Conservation (phyloP, 1,140 invertebrate genomes). For the Eubasilissa regina region DNA sequence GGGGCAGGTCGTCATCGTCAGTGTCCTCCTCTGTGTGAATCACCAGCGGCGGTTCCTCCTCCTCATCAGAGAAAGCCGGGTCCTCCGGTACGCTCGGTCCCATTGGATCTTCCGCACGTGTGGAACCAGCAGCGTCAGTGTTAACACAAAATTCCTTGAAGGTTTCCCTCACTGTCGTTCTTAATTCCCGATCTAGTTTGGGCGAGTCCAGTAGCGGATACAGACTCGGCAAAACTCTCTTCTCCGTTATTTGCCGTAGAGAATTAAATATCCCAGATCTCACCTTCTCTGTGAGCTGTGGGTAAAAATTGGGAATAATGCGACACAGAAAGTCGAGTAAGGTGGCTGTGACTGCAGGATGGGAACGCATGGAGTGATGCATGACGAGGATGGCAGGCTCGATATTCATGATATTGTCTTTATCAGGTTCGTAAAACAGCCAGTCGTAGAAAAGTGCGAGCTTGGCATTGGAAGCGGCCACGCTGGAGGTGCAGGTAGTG, state of each 20-base stretch:
- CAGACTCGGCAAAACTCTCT: slow-evolving; percentile 91
- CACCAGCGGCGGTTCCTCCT: slow-evolving; percentile 76
- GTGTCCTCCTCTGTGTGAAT: slow-evolving; percentile 81
- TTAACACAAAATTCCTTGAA: slow-evolving; percentile 91
- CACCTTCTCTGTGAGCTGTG: slow-evolving; percentile 87
- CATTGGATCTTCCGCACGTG: slow-evolving; percentile 72
- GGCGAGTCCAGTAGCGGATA: slow-evolving; percentile 94
- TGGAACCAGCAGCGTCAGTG: slow-evolving; percentile 71
- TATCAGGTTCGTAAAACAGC: slow-evolving; percentile 95
- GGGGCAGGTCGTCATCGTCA: slow-evolving; percentile 89
- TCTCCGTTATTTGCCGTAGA: slow-evolving; percentile 94
- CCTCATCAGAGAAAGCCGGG: slow-evolving; percentile 86
- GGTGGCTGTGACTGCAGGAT: slow-evolving; percentile 95
- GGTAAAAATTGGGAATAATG: slow-evolving; percentile 95
- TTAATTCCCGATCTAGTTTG: slow-evolving; percentile 91
- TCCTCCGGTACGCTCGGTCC: slow-evolving; percentile 69
- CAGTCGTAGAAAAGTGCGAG: slow-evolving; percentile 98
- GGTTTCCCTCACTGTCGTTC: slow-evolving; percentile 88
- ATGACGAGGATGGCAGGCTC: slow-evolving; percentile 99
- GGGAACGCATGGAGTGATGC: slow-evolving; percentile 96
- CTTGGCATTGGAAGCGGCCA: slow-evolving; percentile 96
- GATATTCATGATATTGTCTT: slow-evolving; percentile 99
- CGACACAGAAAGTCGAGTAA: slow-evolving; percentile 96
- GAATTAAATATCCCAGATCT: slow-evolving; percentile 92
- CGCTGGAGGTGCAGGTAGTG: slow-evolving; percentile 95